A percentile compares a stretch with the other conserved stretches of the same genome.
Evolutionary conservation across 2,113 vertebrate species (phyloP).

Genomic region (Arvicanthis niloticus): DNA sequence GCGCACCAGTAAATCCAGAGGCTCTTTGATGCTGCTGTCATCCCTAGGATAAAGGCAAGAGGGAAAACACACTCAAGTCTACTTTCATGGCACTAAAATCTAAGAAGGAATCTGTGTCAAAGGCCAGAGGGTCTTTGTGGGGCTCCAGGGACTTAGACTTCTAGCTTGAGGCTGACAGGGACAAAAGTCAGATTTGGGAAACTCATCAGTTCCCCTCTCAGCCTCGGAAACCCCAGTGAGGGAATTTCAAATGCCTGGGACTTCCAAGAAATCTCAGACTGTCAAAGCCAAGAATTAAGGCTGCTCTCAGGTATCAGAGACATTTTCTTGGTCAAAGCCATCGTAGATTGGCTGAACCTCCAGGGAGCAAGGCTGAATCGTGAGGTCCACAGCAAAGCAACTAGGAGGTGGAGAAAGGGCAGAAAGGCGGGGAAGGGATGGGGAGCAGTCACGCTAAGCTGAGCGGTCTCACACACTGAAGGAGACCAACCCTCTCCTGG

Average conservation of each 20-base stretch:
- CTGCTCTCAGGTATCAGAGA: constrained; percentile 62
- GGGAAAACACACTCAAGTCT: constrained; percentile 36
- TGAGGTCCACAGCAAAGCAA: constrained; percentile 53
- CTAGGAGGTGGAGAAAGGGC: constrained; percentile 36
- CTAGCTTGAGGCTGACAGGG: constrained; percentile 7
- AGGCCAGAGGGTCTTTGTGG: constrained; percentile 49
- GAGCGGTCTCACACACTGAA: not conserved
- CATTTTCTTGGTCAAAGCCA: constrained; percentile 73
- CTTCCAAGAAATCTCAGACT: constrained; percentile 73
- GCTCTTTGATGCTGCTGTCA: constrained; percentile 31
- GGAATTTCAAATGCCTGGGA: constrained; percentile 79
- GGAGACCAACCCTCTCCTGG: not conserved
- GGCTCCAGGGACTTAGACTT: constrained; percentile 55
- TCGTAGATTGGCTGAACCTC: constrained; percentile 37
- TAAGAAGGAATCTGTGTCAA: constrained; percentile 42
- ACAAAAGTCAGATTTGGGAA: constrained; percentile 68
- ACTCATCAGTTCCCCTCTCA: constrained; percentile 65
- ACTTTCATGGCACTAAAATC: constrained; percentile 11
- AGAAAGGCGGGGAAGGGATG: constrained; percentile 36
- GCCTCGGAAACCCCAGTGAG: constrained; percentile 73
- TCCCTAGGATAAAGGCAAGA: constrained; percentile 53
- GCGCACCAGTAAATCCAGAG: not conserved
- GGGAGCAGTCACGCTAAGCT: not conserved
- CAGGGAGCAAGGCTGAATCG: constrained; percentile 64
- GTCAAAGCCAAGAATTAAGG: constrained; percentile 66